Evolutionary conservation across 2,888 invertebrate genomes (phyloP).

Genomic region (Athrips mouffetella): DNA sequence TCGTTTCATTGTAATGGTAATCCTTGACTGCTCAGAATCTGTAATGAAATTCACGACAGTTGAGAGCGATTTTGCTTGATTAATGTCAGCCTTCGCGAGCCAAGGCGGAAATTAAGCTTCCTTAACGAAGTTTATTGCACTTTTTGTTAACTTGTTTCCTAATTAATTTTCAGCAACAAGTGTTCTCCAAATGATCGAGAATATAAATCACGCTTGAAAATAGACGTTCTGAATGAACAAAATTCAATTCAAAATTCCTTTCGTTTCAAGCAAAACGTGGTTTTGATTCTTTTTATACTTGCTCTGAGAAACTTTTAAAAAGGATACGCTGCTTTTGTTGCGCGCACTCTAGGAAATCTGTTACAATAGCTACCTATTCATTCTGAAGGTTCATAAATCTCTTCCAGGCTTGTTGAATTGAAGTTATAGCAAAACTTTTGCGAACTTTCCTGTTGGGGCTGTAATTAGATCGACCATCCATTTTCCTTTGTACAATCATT

Average conservation of each 20-base stretch:
- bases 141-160: constrained; percentile 69
- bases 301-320: constrained; percentile 35
- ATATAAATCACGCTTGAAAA: constrained; percentile 34
- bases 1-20: constrained; percentile 41
- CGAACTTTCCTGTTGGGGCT: constrained; percentile 19
- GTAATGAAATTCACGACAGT: constrained; percentile 55
- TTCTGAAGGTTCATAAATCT: constrained; percentile 41
- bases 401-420: constrained; percentile 18
- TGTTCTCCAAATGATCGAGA: constrained; percentile 36
- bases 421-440: background rate
- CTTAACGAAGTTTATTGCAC: constrained; percentile 66
- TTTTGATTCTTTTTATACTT: constrained; percentile 28
- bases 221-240: constrained; percentile 24
- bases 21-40: constrained; percentile 45
- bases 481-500: background rate
- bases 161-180: constrained; percentile 71
- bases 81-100: constrained; percentile 57
- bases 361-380: constrained; percentile 22
- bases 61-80: constrained; percentile 57
- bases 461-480: constrained; percentile 30
- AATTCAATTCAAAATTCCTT: constrained; percentile 25
- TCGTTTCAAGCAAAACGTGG: background rate
- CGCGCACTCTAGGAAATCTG: constrained; percentile 17
- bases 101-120: constrained; percentile 63
- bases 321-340: constrained; percentile 40